Evolutionary conservation across 2,888 invertebrate species (phyloP).

Genomic region (Pachymerium ferrugineum): DNA sequence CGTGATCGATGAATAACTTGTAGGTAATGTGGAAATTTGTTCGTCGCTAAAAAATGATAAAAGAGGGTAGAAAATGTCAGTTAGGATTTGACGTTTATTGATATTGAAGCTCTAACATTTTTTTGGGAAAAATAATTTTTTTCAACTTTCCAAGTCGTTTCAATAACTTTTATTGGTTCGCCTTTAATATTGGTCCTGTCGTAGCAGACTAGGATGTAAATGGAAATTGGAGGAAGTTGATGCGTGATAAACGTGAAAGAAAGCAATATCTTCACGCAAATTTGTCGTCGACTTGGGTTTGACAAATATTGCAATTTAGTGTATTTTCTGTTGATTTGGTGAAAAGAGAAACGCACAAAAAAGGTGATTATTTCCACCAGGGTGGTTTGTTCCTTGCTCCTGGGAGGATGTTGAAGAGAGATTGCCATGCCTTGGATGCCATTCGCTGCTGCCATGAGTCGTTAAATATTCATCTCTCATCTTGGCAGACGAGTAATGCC

Average conservation of each 20-base stretch:
- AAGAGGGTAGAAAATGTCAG: neutral
- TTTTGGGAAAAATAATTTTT: neutral
- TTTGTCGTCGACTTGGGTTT: neutral
- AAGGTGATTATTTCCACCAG: slow-evolving; percentile 2
- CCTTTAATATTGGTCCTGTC: too few species aligned
- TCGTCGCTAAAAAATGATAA: too few species aligned
- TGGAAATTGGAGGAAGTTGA: neutral
- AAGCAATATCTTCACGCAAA: neutral
- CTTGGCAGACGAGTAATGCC: neutral
- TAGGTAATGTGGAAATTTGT: too few species aligned
- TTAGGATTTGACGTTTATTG: neutral
- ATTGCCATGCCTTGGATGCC: neutral
- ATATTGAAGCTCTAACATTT: neutral
- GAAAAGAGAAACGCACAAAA: neutral
- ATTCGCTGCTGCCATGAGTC: neutral
- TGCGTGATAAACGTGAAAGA: neutral
- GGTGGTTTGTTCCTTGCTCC: neutral
- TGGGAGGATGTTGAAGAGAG: neutral
- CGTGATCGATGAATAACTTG: too few species aligned
- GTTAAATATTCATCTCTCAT: slow-evolving; percentile 2
- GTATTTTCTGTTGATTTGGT: neutral
- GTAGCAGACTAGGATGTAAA: neutral
- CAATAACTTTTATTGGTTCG: neutral
- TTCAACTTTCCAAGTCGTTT: neutral
- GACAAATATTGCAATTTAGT: neutral